Base-by-base conservation (phyloP, 1,140 invertebrate species). In the Lineus longissimus region DNA sequence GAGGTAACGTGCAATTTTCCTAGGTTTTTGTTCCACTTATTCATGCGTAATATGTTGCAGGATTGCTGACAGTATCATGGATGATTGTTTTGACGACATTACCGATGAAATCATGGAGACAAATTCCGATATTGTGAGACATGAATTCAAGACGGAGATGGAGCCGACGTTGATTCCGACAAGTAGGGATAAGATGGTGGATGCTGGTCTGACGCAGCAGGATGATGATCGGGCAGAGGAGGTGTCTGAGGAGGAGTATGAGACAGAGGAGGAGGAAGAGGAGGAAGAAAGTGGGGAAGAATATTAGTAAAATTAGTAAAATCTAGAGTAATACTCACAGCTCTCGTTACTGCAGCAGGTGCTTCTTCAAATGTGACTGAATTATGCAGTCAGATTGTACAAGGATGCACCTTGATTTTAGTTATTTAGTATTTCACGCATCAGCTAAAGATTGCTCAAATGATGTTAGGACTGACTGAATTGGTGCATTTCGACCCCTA, bases 71-170 rank as follows among this genome's bases (percentile, higher is more conserved):
- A 59, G 70, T 25, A 70, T 76, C 33, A 47, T 76, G 2, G 56
- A 66, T 25, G 72, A 74, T 4, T 76, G 75, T 57, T 33, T 75
- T 2, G 58, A 61, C 27, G 75, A 75, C 13, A 69, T 76, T 29
- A 62, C 71, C 1, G 56, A 59, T 22, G 75, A 76, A 57, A 30
- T 76, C n/a, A 72, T 73, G 17, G 64, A 68, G 29, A 66, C 73
- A 1, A 72, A 70, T 40, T 67, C 72, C 41, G 73, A 69, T 23
- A 73, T 75, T 41, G 73, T 74, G n/a, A 72, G 73, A 55, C 70
- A 76, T 23, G 69, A 75, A 33, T 76, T 71, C 62, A 74, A 70
- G 30, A 64, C 75, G 19, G 75, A 76, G 56, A 74, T 76, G 55
- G 61, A 69, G 61, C 40, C 71, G 55, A 61, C 25, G 61, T 66